Evolutionary conservation across 2,797 vertebrate genomes (phyloP).

Genomic region (Triplophysa bombifrons): DNA sequence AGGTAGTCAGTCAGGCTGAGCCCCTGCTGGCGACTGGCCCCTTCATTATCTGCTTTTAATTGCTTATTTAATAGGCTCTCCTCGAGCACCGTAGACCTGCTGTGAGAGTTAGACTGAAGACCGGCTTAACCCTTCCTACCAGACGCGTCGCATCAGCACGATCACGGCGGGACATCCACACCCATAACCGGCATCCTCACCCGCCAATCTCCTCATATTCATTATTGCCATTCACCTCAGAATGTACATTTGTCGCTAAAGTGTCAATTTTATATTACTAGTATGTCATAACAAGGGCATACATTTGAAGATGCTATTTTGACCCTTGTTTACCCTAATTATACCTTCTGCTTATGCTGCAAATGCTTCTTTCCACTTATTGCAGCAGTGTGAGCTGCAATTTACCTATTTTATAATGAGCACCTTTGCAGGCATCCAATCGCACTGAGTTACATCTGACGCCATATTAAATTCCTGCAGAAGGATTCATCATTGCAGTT

Average conservation of each 20-base stretch:
- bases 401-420: conserved; percentile 24
- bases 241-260: not conserved
- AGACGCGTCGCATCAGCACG: conserved; percentile 16
- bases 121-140: conserved; percentile 31
- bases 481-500: not conserved
- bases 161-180: conserved; percentile 38
- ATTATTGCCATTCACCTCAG: not conserved
- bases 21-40: conserved; percentile 61
- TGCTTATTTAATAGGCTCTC: conserved; percentile 74
- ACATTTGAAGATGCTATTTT: conserved; percentile 2
- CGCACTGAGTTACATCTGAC: not conserved
- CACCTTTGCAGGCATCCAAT: conserved; percentile 5
- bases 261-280: not conserved
- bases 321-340: conserved; percentile 39
- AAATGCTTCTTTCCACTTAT: conserved; percentile 1
- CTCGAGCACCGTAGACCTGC: conserved; percentile 49
- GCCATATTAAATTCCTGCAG: not conserved
- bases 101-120: conserved; percentile 48
- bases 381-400: conserved; percentile 2
- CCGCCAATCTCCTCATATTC: not conserved
- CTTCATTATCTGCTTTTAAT: conserved; percentile 76
- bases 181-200: conserved; percentile 7
- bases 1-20: conserved; percentile 41
- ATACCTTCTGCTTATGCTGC: not conserved
- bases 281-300: not conserved